Evolutionary conservation across 2,888 invertebrate genomes (phyloP).

Genomic region (Noctua comes): DNA sequence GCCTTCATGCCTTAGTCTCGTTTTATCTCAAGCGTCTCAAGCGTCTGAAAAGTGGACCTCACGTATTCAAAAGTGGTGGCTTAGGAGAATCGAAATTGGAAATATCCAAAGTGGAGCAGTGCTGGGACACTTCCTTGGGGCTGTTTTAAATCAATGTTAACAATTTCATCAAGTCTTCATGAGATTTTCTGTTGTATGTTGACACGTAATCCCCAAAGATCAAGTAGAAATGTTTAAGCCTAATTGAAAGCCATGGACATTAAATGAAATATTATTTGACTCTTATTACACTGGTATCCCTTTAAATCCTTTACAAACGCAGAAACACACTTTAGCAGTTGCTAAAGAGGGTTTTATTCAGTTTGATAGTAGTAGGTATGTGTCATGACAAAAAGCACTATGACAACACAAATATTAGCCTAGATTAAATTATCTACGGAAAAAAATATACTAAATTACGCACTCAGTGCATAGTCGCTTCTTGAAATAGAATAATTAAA

Average conservation of each 20-base stretch:
- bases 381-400: neutral
- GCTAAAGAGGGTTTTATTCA: neutral
- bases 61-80: neutral
- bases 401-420: neutral
- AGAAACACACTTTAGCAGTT: neutral
- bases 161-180: neutral
- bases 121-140: neutral
- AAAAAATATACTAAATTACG: neutral
- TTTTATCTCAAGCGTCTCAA: too few species aligned
- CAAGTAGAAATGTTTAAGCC: neutral
- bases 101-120: neutral
- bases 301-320: neutral
- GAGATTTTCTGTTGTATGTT: neutral
- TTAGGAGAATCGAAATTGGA: neutral
- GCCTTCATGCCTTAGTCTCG: too few species aligned
- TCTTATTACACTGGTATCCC: neutral
- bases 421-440: neutral
- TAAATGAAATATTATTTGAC: neutral
- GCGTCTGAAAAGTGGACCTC: neutral
- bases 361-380: neutral
- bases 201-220: neutral
- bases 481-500: neutral
- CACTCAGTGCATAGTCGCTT: neutral
- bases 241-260: neutral
- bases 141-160: neutral